Conservation (phyloP, 1,140 invertebrate species). For the Psix sp. region DNA sequence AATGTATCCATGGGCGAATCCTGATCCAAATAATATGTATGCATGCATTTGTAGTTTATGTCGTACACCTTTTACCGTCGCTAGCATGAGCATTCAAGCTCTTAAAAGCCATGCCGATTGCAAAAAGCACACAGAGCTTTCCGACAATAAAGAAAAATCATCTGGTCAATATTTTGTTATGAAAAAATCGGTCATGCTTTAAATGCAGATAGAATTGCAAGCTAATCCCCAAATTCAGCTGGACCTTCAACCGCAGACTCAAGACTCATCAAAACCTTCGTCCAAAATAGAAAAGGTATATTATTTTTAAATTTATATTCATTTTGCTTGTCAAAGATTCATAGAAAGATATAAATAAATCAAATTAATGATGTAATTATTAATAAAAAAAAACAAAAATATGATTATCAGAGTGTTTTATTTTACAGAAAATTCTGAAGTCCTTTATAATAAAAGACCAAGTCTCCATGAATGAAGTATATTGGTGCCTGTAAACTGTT, state of each 20-base stretch:
- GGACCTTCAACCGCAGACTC: neutral
- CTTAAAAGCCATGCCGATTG: neutral
- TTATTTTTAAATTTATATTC: neutral
- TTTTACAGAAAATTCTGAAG: slow-evolving; percentile 2
- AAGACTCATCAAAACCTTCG: neutral
- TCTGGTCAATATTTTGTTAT: neutral
- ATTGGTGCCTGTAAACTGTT: slow-evolving; percentile 9
- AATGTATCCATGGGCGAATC: no score
- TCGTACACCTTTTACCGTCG: neutral
- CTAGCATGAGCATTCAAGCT: slow-evolving; percentile 1
- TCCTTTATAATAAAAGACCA: slow-evolving; percentile 7
- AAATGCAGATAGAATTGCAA: no score
- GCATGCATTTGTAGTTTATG: no score
- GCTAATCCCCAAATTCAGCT: neutral
- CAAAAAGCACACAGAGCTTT: neutral
- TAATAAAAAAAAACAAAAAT: neutral
- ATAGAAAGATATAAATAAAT: no score
- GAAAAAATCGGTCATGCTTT: no score
- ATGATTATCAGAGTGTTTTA: neutral
- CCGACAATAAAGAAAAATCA: neutral
- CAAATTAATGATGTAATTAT: neutral
- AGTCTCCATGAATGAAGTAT: slow-evolving; percentile 2
- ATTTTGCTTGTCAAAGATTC: no score
- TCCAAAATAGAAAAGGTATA: neutral
- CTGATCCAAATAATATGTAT: no score